phyloP scores from a whole-genome alignment of 2,113 vertebrate species.

The Nestor notabilis region DNA sequence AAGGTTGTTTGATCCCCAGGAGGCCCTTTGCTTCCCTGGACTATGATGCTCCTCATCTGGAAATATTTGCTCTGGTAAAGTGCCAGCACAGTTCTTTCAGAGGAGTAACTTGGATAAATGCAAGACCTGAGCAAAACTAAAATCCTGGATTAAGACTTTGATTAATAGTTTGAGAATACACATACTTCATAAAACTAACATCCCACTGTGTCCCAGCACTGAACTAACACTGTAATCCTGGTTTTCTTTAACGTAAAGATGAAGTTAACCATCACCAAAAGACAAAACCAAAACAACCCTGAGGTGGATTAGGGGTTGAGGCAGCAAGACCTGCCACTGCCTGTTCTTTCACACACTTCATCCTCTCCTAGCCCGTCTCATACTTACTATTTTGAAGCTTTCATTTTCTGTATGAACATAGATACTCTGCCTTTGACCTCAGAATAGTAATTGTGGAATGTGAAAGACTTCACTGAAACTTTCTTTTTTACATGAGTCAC shows the following conservation, averaged over 20 bases:
- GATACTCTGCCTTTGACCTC: neutral
- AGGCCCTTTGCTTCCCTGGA: neutral
- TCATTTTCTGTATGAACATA: neutral
- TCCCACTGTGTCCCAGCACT: neutral
- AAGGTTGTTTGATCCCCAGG: neutral
- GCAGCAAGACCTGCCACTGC: neutral
- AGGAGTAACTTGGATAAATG: neutral
- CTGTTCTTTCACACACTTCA: neutral
- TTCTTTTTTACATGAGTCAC: neutral
- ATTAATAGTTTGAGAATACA: neutral
- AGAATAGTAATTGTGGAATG: neutral
- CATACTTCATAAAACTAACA: neutral
- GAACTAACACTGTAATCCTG: neutral
- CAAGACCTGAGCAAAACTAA: neutral
- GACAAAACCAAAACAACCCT: neutral
- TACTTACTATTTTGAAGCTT: neutral
- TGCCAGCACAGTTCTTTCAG: neutral
- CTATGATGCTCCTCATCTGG: neutral
- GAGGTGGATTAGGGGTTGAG: neutral
- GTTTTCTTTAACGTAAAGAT: neutral
- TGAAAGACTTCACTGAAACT: neutral
- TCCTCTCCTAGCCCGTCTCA: neutral
- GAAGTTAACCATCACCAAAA: neutral
- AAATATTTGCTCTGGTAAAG: neutral
- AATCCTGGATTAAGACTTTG: neutral